phyloP scores from a whole-genome alignment of 1,140 invertebrate genomes.

The Condylostylus longicornis region DNA sequence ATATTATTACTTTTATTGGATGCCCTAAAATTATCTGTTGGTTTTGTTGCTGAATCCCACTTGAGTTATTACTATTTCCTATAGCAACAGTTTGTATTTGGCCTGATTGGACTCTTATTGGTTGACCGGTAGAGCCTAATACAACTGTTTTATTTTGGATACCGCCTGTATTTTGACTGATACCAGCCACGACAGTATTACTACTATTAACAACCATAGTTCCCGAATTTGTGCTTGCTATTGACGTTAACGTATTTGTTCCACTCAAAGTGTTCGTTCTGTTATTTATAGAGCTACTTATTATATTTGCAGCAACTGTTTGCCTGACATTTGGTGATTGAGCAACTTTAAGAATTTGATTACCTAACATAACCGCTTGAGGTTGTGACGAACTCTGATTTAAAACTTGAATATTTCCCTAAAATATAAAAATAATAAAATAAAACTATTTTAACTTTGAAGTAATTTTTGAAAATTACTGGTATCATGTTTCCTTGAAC shows the following conservation, averaged over 20 bases:
- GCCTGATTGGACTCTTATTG: constrained; percentile 16
- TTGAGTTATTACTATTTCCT: background rate
- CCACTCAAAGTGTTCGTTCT: constrained; percentile 1
- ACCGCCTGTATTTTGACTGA: too few species aligned
- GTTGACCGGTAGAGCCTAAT: constrained; percentile 19
- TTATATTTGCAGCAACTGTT: constrained; percentile 6
- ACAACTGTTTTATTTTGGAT: constrained; percentile 16
- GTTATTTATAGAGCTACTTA: background rate
- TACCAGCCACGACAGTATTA: too few species aligned
- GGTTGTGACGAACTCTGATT: constrained; percentile 8
- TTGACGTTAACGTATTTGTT: constrained; percentile 1
- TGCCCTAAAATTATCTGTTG: constrained; percentile 1
- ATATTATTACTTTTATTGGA: constrained; percentile 2
- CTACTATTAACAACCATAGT: constrained; percentile 2
- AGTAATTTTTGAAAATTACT: background rate
- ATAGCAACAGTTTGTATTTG: background rate
- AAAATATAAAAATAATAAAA: constrained; percentile 1
- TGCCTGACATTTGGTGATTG: constrained; percentile 11
- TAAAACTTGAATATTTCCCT: background rate
- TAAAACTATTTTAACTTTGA: background rate
- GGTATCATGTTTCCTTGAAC: constrained; percentile 14
- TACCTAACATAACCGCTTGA: constrained; percentile 34
- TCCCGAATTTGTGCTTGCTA: constrained; percentile 1
- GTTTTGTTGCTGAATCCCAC: background rate
- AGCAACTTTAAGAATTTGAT: constrained; percentile 25